phyloP scores from a whole-genome alignment of 1,140 invertebrate genomes.

The Zeugodacus cucurbitae region DNA sequence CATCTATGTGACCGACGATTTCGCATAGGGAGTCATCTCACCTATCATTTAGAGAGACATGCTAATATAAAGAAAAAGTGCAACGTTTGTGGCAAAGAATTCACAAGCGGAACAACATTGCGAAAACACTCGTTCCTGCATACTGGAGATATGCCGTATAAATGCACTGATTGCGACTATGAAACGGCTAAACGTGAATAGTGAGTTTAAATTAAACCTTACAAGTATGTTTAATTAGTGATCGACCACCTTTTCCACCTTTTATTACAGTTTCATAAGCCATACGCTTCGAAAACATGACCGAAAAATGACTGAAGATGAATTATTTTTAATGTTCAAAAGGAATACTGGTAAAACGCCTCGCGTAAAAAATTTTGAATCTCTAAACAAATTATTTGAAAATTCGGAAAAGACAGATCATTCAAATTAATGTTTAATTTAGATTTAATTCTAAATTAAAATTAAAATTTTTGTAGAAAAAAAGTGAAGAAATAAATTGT shows the following conservation, averaged over 20 bases:
- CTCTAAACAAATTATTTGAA: not conserved
- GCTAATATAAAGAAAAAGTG: constrained; percentile 84
- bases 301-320: not conserved
- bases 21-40: constrained; percentile 53
- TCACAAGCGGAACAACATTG: constrained; percentile 86
- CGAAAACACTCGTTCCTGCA: constrained; percentile 86
- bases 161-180: constrained; percentile 72
- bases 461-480: no score
- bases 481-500: no score
- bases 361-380: not conserved
- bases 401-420: not conserved
- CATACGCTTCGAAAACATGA: not conserved
- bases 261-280: not conserved
- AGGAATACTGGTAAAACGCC: not conserved
- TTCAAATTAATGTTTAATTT: not conserved
- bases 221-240: no score
- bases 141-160: constrained; percentile 83
- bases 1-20: constrained; percentile 53
- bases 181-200: constrained; percentile 52
- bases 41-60: constrained; percentile 76
- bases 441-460: no score
- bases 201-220: not conserved
- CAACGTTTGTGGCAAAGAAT: constrained; percentile 77
- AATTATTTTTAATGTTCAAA: constrained; percentile 1
- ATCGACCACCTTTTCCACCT: no score